These are phyloP conservation scores for Caenorhabditis inopinata DNA, from an alignment of 1,140 invertebrate genomes.

Conservation along the genomic window DNA sequence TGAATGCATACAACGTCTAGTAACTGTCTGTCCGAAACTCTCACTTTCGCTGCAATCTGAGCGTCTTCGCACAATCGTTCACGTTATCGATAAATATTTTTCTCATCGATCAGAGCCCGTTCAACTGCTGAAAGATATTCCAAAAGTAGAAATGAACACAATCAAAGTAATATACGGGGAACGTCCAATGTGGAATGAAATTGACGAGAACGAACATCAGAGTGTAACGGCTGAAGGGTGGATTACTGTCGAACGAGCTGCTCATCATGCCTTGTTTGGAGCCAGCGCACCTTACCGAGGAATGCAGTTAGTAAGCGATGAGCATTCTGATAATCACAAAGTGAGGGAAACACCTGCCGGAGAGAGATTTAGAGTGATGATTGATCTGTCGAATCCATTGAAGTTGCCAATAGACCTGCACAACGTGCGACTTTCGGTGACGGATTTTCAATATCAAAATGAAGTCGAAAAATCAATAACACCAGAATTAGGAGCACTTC, in stretches of 20 bases:
- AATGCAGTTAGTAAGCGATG: constrained; percentile 26
- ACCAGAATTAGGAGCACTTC: background rate
- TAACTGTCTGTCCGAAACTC: background rate
- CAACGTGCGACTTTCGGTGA: background rate
- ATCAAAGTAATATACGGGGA: constrained; percentile 1
- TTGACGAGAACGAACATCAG: constrained; percentile 17
- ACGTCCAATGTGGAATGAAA: background rate
- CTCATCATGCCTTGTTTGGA: background rate
- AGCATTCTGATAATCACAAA: constrained; percentile 35
- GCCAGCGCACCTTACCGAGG: background rate
- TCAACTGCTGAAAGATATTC: background rate
- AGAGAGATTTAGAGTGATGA: constrained; percentile 30
- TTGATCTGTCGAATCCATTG: constrained; percentile 26
- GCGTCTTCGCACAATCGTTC: background rate
- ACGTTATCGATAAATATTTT: background rate
- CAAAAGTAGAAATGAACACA: background rate
- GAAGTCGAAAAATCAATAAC: background rate
- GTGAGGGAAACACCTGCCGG: constrained; percentile 21
- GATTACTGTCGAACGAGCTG: background rate
- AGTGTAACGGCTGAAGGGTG: background rate
- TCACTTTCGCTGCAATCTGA: background rate
- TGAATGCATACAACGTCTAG: constrained; percentile 2
- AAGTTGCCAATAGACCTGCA: constrained; percentile 18
- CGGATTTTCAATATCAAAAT: background rate
- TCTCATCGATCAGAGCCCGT: background rate